Percentiles rank a stretch among this genome's conserved stretches.
phyloP scores from a whole-genome alignment of 1,140 invertebrate species.

The Pygmarrhopalites habei region DNA sequence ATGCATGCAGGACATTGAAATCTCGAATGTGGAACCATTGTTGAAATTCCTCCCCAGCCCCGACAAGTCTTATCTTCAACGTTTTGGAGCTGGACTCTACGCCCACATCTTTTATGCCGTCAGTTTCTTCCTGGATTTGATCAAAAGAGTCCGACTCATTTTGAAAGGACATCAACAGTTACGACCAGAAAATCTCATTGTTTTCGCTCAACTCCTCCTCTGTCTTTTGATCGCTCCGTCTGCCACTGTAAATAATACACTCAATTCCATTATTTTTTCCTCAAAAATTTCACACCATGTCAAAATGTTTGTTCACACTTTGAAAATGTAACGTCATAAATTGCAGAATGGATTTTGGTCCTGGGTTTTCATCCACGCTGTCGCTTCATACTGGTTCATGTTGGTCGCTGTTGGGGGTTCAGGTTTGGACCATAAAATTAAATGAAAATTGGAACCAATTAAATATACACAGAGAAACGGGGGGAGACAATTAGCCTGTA shows the following conservation, averaged over 20 bases:
- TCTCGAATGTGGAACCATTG: conserved; percentile 62
- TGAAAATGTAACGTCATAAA: too few species aligned
- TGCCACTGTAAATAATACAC: conserved; percentile 5
- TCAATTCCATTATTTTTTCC: conserved; percentile 30
- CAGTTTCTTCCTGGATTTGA: conserved; percentile 44
- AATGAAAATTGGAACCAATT: background rate
- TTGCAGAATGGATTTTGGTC: background rate
- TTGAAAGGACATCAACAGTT: conserved; percentile 23
- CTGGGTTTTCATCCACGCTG: background rate
- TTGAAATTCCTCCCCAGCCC: conserved; percentile 57
- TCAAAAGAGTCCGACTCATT: conserved; percentile 37
- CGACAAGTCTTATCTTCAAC: conserved; percentile 45
- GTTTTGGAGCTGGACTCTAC: conserved; percentile 47
- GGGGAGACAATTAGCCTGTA: background rate
- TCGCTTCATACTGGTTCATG: conserved; percentile 2
- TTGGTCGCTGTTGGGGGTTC: background rate
- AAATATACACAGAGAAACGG: background rate
- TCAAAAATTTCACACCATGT: too few species aligned
- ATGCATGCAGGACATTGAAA: conserved; percentile 57
- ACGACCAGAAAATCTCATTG: conserved; percentile 22
- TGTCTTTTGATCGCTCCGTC: background rate
- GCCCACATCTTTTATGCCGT: conserved; percentile 49
- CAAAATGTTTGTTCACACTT: too few species aligned
- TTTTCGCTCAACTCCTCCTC: conserved; percentile 16
- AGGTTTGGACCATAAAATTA: background rate